Percentiles rank a stretch among this genome's conserved stretches.
Conservation (phyloP, 2,113 vertebrate species). For the Procavia capensis region DNA sequence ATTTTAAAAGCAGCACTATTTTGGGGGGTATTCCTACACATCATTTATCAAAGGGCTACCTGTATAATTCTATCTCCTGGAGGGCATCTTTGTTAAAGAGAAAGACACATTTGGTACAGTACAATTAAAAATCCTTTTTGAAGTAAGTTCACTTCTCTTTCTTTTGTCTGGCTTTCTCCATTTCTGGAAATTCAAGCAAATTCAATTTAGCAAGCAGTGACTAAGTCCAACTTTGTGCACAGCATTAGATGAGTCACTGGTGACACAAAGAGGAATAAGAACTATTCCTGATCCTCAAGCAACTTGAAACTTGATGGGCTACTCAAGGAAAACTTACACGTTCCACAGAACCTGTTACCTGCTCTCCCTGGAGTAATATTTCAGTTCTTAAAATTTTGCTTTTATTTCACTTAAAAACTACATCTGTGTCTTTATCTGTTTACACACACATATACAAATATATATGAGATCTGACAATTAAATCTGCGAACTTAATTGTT, state of each 20-base stretch:
- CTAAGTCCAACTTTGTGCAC: background rate
- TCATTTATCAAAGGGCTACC: background rate
- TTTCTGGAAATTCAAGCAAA: conserved; percentile 29
- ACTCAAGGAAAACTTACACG: background rate
- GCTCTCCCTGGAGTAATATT: background rate
- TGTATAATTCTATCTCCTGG: background rate
- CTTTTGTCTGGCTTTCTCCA: background rate
- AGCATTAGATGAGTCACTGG: background rate
- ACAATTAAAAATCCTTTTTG: background rate
- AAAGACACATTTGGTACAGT: background rate
- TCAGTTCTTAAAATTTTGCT: background rate
- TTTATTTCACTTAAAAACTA: conserved; percentile 17
- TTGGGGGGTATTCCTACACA: background rate
- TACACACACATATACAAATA: background rate
- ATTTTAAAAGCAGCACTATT: background rate
- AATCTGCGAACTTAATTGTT: too few relatives aligned
- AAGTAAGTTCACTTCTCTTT: background rate
- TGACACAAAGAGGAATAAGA: conserved; percentile 15
- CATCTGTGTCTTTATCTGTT: background rate
- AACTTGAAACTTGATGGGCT: background rate
- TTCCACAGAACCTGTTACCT: background rate
- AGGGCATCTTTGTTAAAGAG: background rate
- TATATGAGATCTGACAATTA: too few relatives aligned
- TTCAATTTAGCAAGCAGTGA: background rate
- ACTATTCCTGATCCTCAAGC: background rate